phyloP scores from a whole-genome alignment of 1,140 invertebrate genomes.

The Pteromalus puparum region DNA sequence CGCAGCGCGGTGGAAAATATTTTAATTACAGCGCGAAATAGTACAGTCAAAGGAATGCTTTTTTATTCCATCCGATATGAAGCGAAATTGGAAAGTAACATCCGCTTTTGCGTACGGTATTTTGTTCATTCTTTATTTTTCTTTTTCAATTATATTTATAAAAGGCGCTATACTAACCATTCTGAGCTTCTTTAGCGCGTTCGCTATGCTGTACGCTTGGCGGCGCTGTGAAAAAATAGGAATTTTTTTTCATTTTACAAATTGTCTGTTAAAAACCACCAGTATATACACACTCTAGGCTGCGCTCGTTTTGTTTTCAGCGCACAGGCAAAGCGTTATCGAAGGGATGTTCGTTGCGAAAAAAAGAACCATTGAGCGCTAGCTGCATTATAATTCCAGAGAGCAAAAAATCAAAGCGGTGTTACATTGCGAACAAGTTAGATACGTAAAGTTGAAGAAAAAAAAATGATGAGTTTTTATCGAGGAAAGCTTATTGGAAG shows the following conservation, averaged over 20 bases:
- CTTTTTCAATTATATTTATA: neutral
- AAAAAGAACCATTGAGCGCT: neutral
- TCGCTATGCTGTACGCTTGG: conserved; percentile 22
- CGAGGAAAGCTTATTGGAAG: neutral
- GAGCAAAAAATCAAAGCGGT: conserved; percentile 3
- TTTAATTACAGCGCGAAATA: too few species aligned
- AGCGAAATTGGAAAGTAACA: neutral
- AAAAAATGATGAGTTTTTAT: conserved; percentile 13
- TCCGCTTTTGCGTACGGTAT: neutral
- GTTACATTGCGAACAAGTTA: conserved; percentile 26
- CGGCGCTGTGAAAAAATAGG: conserved; percentile 36
- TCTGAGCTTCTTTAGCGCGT: conserved; percentile 15
- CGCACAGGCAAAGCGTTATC: conserved; percentile 23
- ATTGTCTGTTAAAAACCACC: neutral
- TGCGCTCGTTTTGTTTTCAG: neutral
- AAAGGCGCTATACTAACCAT: conserved; percentile 42
- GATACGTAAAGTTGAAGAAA: conserved; percentile 7
- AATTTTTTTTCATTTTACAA: conserved; percentile 30
- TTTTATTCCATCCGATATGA: too few species aligned
- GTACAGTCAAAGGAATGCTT: too few species aligned
- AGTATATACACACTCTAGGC: too few species aligned
- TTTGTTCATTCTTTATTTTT: neutral
- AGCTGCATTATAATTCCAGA: neutral
- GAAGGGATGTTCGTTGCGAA: conserved; percentile 19
- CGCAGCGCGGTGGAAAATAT: too few species aligned